Base-by-base conservation (phyloP, 2,113 vertebrate genomes). In the Strix aluco region DNA sequence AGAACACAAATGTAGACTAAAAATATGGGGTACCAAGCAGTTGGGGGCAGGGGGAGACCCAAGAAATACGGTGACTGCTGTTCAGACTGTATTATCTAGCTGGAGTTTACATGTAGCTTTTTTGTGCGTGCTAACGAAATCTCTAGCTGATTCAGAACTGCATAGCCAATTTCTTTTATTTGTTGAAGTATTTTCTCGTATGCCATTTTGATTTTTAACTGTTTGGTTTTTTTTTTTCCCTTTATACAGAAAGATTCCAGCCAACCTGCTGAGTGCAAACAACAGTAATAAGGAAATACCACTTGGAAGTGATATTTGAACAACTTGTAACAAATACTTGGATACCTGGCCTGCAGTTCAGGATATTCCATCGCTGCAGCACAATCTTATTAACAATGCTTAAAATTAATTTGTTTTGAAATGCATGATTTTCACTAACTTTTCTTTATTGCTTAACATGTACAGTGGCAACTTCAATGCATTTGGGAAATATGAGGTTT, bases 181-280 rank as follows among this genome's bases (percentile, higher is more conserved):
- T 85, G n/a, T 52, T 89, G 36, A 65, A 69, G 15, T 52, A n/a
- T 54, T 54, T 38, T 70, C 47, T 67, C 73, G 16, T 21, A 19
- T 58, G 29, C 20, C 12, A 11, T 7, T 95, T 90, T 46, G n/a
- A 70, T 89, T 89, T 84, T 65, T 87, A 88, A 93, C 75, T 66
- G 30, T 19, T 44, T 52, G 13, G 9, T 54, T 26, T 25, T 57
- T 25, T 12, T 91, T 82, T 88, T 94, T 81, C 42, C 75, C 59
- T 67, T 54, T 62, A 51, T 67, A 26, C 99, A 99, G 99, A 99
- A 99, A 98, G 99, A 99, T 92, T 97, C 98, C 96, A 98, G 98
- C 98, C 99, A 99, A 97, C 99, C 99, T 86, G 98, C 99, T 49
- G 99, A 99, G 97, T 99, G 99, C 98, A 99, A 99, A 97, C 99